These are phyloP conservation scores for Chrysotoxum bicinctum DNA, from an alignment of 2,888 invertebrate genomes.

Conservation along the genomic window DNA sequence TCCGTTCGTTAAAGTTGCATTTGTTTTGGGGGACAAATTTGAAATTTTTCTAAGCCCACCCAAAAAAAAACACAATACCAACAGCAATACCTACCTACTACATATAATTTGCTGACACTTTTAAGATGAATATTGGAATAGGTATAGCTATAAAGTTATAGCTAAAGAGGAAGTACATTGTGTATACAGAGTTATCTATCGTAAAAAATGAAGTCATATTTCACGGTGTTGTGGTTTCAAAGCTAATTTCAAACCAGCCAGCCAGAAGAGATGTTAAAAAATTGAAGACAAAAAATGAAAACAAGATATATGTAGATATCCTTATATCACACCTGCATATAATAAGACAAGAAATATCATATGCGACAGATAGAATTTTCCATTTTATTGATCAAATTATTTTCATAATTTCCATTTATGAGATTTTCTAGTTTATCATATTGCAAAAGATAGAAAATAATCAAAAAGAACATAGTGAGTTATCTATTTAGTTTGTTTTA, in stretches of 20 bases:
- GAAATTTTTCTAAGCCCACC: not conserved
- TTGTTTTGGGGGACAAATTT: not conserved
- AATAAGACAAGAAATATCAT: not conserved
- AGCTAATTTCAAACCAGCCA: conserved; percentile 67
- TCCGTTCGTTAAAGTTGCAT: not conserved
- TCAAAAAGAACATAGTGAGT: not conserved
- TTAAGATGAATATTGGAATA: conserved; percentile 10
- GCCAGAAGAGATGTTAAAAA: conserved; percentile 60
- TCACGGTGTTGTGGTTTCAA: conserved; percentile 68
- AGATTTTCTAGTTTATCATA: not conserved
- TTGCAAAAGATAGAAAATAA: not conserved
- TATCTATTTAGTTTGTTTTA: too few species aligned
- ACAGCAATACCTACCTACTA: not conserved
- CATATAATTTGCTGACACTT: conserved; percentile 19
- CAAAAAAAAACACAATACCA: not conserved
- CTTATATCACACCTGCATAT: conserved; percentile 31
- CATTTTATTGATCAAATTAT: not conserved
- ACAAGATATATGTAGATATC: conserved; percentile 32
- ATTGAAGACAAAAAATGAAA: conserved; percentile 28
- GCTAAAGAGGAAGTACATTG: not conserved
- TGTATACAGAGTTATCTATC: conserved; percentile 49
- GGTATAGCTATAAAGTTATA: not conserved
- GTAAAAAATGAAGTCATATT: conserved; percentile 68
- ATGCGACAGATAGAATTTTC: not conserved
- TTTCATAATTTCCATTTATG: not conserved